These are phyloP conservation scores for Siniperca obscura DNA, from an alignment of 2,797 vertebrate genomes.

Conservation along the genomic window DNA sequence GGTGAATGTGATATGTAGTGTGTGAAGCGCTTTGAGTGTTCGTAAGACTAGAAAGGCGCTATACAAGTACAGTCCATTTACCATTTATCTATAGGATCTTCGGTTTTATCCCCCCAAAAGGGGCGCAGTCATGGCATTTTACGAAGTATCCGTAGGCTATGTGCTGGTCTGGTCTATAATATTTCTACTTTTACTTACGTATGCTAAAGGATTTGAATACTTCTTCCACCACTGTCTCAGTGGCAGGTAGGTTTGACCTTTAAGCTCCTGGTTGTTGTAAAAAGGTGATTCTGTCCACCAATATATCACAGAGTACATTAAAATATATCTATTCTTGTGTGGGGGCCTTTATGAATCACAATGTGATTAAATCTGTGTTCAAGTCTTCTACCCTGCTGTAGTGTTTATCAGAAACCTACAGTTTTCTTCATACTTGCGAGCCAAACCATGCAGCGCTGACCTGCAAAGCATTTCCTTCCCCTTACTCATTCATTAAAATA, in stretches of 20 bases:
- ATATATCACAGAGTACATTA: background rate
- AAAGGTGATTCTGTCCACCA: conserved; percentile 22
- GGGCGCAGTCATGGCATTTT: no score
- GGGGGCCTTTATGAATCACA: conserved; percentile 32
- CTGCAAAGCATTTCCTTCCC: conserved; percentile 87
- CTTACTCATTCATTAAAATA: conserved; percentile 85
- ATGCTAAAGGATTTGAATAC: background rate
- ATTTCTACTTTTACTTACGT: background rate
- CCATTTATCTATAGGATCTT: no score
- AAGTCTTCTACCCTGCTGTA: conserved; percentile 37
- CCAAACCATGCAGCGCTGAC: conserved; percentile 68
- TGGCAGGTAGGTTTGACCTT: conserved; percentile 29
- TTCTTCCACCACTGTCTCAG: background rate
- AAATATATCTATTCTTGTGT: conserved; percentile 3
- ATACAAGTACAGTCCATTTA: no score
- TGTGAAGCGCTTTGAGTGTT: no score
- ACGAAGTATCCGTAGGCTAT: no score
- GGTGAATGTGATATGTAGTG: no score
- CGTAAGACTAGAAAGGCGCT: no score
- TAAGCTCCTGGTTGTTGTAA: conserved; percentile 3
- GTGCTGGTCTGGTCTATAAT: background rate
- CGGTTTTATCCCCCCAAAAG: no score
- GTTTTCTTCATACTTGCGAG: conserved; percentile 51
- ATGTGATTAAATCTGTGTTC: conserved; percentile 46
- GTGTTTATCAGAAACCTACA: conserved; percentile 48